Evolutionary conservation across 2,797 vertebrate species (phyloP).

Genomic region (Vultur gryphus): DNA sequence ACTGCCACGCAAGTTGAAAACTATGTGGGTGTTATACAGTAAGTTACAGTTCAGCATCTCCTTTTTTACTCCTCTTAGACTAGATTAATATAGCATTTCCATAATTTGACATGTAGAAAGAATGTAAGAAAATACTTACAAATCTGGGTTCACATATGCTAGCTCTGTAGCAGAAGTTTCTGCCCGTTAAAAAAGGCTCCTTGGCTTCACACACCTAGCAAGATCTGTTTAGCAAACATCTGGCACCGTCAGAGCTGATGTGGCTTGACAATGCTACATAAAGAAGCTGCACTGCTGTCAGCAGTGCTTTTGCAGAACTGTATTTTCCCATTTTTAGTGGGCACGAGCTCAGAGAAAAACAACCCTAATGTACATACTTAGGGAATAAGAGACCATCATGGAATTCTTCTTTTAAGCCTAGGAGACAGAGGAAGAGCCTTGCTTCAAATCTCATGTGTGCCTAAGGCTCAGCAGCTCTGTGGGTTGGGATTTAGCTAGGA

Average conservation of each 20-base stretch:
- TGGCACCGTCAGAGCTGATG: neutral
- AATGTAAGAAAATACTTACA: neutral
- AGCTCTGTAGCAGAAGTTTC: neutral
- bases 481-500: neutral
- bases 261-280: neutral
- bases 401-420: conserved; percentile 30
- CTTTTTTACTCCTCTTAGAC: neutral
- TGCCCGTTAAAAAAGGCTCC: neutral
- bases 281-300: neutral
- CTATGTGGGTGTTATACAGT: conserved; percentile 95
- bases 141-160: neutral
- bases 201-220: neutral
- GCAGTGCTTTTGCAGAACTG: conserved; percentile 1
- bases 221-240: neutral
- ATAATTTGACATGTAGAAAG: neutral
- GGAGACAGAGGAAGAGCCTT: conserved; percentile 19
- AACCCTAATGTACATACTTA: neutral
- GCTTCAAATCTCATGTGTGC: conserved; percentile 15
- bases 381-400: conserved; percentile 15
- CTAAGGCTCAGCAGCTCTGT: conserved; percentile 16
- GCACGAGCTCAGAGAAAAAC: conserved; percentile 10
- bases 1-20: conserved; percentile 77
- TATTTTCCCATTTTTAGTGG: neutral
- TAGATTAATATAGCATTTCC: neutral
- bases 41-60: conserved; percentile 70